Base-by-base conservation (phyloP, 2,113 vertebrate genomes). In the Microtus richardsoni region DNA sequence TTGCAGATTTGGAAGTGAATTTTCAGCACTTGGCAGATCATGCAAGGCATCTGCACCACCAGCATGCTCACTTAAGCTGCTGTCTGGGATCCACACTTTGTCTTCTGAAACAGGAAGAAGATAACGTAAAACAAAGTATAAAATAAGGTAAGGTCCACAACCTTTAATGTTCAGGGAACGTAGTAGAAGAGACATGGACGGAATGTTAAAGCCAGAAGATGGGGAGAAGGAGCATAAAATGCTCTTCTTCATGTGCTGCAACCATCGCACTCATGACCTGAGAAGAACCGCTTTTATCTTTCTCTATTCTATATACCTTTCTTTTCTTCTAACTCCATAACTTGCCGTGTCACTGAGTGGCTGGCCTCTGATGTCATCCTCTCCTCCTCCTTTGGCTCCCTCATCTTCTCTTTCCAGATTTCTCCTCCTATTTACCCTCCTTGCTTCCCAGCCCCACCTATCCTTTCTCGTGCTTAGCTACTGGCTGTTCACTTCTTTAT, bases 51-150 rank as follows among this genome's bases (percentile, higher is more conserved):
- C 16, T 58, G 74, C 85, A 3, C 89, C 95, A 92, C 97, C 97
- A 84, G 98, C 97, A 5, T 13, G 30, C 28, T 93, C 79, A 88
- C 95, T 95, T 19, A 98, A 36, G 21, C 98, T 98, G 30, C 54
- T 96, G 7, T 92, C 87, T 94, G 94, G 94, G 80, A 97, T 91
- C 98, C 99, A 99, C 7, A 95, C 90, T n/a, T 87, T 91, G 66
- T 41, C 82, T 94, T 96, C 98, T 99, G 86, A 84, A 97, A 97
- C 2, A 17, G 30, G 91, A 97, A 93, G 88, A 88, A 0, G 11
- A 21, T 21, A 78, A 94, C 28, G 83, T 60, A 68, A 95, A 41
- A 74, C 39, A 64, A 62, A 64, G 33, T 21, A 62, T 64, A 30
- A 66, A 88, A 73, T 52, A 39, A 80, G 62, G 8, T 11, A 66